Base-by-base conservation (phyloP, 2,888 invertebrate species). In the Tetragonula carbonaria region DNA sequence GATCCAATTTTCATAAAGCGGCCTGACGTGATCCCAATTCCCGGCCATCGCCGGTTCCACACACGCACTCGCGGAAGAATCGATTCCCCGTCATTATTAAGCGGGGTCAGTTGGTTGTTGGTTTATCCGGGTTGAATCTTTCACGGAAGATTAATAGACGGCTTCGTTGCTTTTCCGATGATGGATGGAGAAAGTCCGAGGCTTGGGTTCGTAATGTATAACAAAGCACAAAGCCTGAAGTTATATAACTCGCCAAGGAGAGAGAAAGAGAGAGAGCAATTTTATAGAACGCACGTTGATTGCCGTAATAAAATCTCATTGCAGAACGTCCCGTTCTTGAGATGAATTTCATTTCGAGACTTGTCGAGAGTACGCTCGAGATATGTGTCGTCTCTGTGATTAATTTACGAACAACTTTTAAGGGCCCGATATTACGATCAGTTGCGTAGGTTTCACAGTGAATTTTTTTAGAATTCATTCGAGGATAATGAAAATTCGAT, bases 11-110 rank as follows among this genome's bases (percentile, higher is more conserved):
- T 77, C 74, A 55, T 77, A 82, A 80, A 75, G 75, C 51, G 18
- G 59, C 33, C n/a, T 33, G 21, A 53, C 63, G 62, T 23, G 59
- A 74, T 74, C 65, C 51, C 38, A 57, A 82, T 70, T 57, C 74
- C 38, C 21, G 23, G 33, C 65, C 66, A 75, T 72, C 33, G 11
- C n/a, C 21, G 63, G 57, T 53, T 18, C 57, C 65, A 11, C 55
- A 55, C 55, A 66, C 68, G 65, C 75, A 59, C 76, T 68, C 65
- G 73, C 78, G 28, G 53, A 33, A 63, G 85, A 77, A 87, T 84
- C 86, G 78, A 87, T 86, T 74, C 84, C 38, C 57, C 71, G 70
- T 74, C 68, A 71, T 82, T 86, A 86, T 84, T 81, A 80, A 84
- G 78, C 87, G 71, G 63, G 74, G 83, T 50, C 74, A 84, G 84